Base-by-base conservation (phyloP, 2,797 vertebrate genomes). In the Sebastiscus tertius region DNA sequence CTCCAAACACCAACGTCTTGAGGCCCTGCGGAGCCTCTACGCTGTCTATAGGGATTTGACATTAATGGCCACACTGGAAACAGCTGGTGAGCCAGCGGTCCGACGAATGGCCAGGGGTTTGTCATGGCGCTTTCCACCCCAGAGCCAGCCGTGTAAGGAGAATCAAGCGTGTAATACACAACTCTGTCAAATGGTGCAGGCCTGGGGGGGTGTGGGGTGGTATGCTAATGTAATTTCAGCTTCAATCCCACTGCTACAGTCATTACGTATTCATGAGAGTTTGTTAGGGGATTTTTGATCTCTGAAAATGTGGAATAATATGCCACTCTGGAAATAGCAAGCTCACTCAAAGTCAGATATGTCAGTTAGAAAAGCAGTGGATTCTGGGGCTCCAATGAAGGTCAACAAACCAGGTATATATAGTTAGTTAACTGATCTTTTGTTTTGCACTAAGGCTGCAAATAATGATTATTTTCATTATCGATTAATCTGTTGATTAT, bases 171-270 rank as follows among this genome's bases (percentile, higher is more conserved):
- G 89, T 84, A 88, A 88, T 67, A 85, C 72, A 81, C 82, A 67
- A 54, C 79, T 77, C 54, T 80, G 78, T 84, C 2, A 8, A 66
- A 42, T 13, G 56, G 67, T 24, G 68, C 49, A 14, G 26, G 80
- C 78, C 82, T 67, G 46, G 29, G 65, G 80, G 76, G 70, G 16
- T 8, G 49, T 5, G 56, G 60, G 61, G 49, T 1, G 39, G 68
- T 8, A 86, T 81, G 87, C 74, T 90, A 87, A 89, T 88, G 81
- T 55, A 9, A 80, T 81, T 83, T 84, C 75, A 83, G 79, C 79
- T 70, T 79, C 71, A 10, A 20, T 72, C 78, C 66, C 49, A 2
- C 77, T 83, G 85, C 73, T 80, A 20, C 72, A 36, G 62, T 73
- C 74, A 79, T 85, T 87, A 85, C 6, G 22, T 78, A 90, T 91